These are phyloP conservation scores for Drosophila nikananu DNA, from an alignment of 1,140 invertebrate genomes.

Conservation along the genomic window DNA sequence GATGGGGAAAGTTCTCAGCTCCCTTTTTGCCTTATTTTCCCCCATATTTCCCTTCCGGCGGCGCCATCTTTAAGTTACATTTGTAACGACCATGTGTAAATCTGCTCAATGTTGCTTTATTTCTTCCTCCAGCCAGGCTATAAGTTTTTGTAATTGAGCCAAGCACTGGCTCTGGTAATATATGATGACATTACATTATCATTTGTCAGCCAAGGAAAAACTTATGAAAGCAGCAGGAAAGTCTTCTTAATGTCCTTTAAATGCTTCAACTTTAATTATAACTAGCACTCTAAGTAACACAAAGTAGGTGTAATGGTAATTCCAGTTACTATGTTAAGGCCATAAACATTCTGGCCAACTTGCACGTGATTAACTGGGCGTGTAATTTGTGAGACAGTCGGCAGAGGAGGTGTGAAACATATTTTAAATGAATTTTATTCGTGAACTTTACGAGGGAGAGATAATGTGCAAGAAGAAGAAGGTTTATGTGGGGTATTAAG, in stretches of 20 bases:
- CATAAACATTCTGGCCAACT: slow-evolving; percentile 23
- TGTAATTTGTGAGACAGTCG: slow-evolving; percentile 4
- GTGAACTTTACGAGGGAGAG: neutral
- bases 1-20: slow-evolving; percentile 42
- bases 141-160: slow-evolving; percentile 77
- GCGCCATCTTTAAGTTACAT: slow-evolving; percentile 81
- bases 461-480: neutral
- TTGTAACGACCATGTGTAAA: slow-evolving; percentile 59
- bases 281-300: slow-evolving; percentile 35
- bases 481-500: neutral
- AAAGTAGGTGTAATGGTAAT: slow-evolving; percentile 8
- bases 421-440: slow-evolving; percentile 20
- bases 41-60: slow-evolving; percentile 60
- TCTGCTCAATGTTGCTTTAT: slow-evolving; percentile 48
- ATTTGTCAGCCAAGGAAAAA: slow-evolving; percentile 53
- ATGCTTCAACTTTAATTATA: slow-evolving; percentile 57
- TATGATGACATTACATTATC: slow-evolving; percentile 79
- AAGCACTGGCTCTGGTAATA: slow-evolving; percentile 45
- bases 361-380: slow-evolving; percentile 15
- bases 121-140: slow-evolving; percentile 35
- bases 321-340: slow-evolving; percentile 8
- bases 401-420: slow-evolving; percentile 13
- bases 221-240: slow-evolving; percentile 3
- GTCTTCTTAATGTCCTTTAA: slow-evolving; percentile 30
- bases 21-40: slow-evolving; percentile 8